Evolutionary conservation across 35 echinoderm and acorn worm species (phyloP).

Genomic region (Diadema setosum): DNA sequence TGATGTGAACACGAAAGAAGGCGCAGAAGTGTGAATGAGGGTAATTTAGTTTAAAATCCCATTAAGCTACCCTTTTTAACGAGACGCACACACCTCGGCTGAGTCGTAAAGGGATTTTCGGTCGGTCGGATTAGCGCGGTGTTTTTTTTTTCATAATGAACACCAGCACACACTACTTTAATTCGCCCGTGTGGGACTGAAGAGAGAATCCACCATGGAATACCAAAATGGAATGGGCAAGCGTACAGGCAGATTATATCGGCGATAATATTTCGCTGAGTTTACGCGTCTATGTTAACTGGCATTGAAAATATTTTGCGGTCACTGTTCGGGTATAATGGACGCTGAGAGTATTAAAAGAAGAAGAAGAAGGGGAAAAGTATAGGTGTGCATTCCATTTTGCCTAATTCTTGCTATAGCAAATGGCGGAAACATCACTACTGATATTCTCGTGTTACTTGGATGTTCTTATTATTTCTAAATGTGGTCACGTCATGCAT

Average conservation of each 20-base stretch:
- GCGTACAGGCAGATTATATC: neutral
- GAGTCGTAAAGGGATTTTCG: neutral
- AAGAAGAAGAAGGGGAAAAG: no score
- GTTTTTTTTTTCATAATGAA: no score
- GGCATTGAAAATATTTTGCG: no score
- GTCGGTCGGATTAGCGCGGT: no score
- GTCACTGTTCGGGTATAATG: no score
- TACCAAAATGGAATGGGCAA: neutral
- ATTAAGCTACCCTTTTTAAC: neutral
- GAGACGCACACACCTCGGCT: neutral
- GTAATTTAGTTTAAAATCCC: constrained; percentile 36
- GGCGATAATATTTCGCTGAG: constrained; percentile 1
- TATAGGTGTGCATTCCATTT: no score
- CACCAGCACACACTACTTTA: neutral
- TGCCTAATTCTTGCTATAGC: no score
- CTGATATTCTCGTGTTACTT: no score
- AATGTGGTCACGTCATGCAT: no score
- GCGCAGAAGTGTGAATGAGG: neutral
- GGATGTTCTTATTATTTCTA: no score
- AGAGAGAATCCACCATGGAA: neutral
- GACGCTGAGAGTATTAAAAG: no score
- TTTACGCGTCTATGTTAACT: neutral
- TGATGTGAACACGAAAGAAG: neutral
- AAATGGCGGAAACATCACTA: no score
- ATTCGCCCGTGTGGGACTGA: neutral